Evolutionary conservation across 2,797 vertebrate species (phyloP).

Genomic region (Lycodopsis pacificus): DNA sequence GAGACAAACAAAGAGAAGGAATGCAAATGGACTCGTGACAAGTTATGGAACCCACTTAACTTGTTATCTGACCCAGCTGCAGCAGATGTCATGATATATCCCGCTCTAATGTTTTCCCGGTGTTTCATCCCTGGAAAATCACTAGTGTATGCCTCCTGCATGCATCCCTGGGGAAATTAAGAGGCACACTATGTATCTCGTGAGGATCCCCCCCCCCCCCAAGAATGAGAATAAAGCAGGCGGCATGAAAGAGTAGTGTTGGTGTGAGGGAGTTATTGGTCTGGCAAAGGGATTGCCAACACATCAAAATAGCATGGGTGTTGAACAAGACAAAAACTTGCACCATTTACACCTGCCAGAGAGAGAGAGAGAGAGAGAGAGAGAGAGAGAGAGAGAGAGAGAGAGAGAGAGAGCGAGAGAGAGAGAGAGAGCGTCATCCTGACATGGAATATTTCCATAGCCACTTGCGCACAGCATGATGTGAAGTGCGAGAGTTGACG

Average conservation of each 20-base stretch:
- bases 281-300: conserved; percentile 83
- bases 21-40: conserved; percentile 69
- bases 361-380: conserved; percentile 48
- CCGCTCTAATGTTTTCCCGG: conserved; percentile 77
- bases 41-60: conserved; percentile 77
- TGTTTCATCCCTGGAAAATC: conserved; percentile 84
- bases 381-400: conserved; percentile 22
- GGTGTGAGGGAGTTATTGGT: conserved; percentile 84
- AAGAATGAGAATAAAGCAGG: conserved; percentile 85
- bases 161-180: conserved; percentile 87
- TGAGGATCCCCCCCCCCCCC: conserved; percentile 73
- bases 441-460: conserved; percentile 70
- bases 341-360: conserved; percentile 82
- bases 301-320: conserved; percentile 84
- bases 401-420: conserved; percentile 19
- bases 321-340: conserved; percentile 83
- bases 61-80: conserved; percentile 75
- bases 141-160: conserved; percentile 85
- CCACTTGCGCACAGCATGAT: conserved; percentile 43
- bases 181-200: conserved; percentile 83
- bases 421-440: conserved; percentile 52
- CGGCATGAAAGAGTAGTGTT: conserved; percentile 83
- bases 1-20: conserved; percentile 60
- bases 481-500: conserved; percentile 64
- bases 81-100: conserved; percentile 75